Conservation (phyloP, 53 echinoderm and acorn worm genomes). For the Antedon mediterranea region DNA sequence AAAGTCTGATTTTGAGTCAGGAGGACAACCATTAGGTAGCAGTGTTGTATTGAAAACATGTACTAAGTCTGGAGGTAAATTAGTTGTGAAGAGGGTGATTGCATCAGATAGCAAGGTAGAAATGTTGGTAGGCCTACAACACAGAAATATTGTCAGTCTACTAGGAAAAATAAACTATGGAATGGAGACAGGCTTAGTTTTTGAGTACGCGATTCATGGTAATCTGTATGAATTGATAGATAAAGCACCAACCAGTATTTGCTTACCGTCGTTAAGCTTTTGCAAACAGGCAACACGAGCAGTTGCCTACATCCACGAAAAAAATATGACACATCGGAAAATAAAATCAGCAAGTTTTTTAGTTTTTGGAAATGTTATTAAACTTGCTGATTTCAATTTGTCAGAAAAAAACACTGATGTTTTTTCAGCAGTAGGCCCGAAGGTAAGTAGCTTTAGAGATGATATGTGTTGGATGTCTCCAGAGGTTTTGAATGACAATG, state of each 20-base stretch:
- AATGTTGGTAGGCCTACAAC: background rate
- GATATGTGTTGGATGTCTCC: too few relatives aligned
- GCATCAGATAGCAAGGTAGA: too few relatives aligned
- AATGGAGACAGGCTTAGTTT: background rate
- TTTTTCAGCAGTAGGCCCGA: background rate
- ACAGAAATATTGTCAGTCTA: background rate
- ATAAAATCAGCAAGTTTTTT: background rate
- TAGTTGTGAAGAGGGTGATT: too few relatives aligned
- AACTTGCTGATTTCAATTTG: background rate
- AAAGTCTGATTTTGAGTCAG: too few relatives aligned
- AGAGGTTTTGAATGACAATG: too few relatives aligned
- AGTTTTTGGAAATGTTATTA: background rate
- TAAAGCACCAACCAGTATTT: background rate
- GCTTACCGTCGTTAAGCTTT: background rate
- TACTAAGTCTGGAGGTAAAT: too few relatives aligned
- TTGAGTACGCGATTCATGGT: background rate
- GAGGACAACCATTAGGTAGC: too few relatives aligned
- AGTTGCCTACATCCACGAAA: background rate
- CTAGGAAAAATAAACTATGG: background rate
- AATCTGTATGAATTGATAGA: background rate
- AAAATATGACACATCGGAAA: background rate
- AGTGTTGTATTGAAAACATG: too few relatives aligned
- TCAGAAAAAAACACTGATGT: background rate
- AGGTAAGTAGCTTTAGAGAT: too few relatives aligned
- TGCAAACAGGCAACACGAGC: background rate